These are phyloP conservation scores for Neuroterus valhalla DNA, from an alignment of 1,140 invertebrate species.

Conservation along the genomic window DNA sequence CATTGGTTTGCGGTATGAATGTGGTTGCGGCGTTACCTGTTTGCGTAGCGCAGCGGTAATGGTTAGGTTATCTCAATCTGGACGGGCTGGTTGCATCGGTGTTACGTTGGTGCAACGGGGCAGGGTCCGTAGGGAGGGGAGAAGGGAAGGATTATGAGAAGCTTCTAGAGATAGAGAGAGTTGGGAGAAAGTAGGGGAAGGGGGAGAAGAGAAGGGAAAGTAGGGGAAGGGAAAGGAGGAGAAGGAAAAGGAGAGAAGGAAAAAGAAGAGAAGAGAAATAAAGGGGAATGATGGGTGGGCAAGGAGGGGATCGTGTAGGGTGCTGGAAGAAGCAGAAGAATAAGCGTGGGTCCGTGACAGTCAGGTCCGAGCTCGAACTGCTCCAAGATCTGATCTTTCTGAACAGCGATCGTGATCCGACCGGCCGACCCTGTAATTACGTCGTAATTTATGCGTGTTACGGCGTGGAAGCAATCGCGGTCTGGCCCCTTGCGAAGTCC, in stretches of 20 bases:
- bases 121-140: conserved; percentile 31
- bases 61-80: conserved; percentile 51
- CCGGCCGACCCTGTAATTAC: conserved; percentile 68
- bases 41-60: conserved; percentile 38
- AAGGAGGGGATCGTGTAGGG: background rate
- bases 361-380: conserved; percentile 41
- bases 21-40: conserved; percentile 48
- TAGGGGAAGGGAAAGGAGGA: background rate
- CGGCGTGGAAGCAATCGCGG: conserved; percentile 55
- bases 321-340: conserved; percentile 11
- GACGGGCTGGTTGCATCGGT: conserved; percentile 22
- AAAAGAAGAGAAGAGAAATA: background rate
- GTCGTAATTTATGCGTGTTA: conserved; percentile 73
- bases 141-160: conserved; percentile 31
- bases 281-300: background rate
- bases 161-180: conserved; percentile 21
- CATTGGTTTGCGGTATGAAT: conserved; percentile 54
- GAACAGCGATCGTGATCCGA: conserved; percentile 65
- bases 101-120: conserved; percentile 24
- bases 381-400: conserved; percentile 62
- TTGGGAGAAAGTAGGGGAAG: conserved; percentile 17
- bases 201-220: background rate
- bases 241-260: conserved; percentile 1
- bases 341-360: conserved; percentile 3
- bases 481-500: conserved; percentile 32